phyloP scores from a whole-genome alignment of 2,888 invertebrate genomes.

The Elysia crispata region DNA sequence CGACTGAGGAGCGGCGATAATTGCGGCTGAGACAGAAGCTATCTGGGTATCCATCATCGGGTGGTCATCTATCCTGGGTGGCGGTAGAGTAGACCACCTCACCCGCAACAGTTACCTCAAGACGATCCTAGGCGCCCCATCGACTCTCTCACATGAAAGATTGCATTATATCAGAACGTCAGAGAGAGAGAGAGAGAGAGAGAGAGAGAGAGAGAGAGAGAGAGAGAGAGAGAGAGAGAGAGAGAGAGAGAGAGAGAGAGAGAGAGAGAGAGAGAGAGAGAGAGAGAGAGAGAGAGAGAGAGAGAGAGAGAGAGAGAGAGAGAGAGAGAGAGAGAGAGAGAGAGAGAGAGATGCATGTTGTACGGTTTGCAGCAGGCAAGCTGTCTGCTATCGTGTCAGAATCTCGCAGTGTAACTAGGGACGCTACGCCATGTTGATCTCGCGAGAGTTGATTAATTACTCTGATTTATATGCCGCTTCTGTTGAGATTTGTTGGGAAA shows the following conservation, averaged over 20 bases:
- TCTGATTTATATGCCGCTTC: too few relatives aligned
- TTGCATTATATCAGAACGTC: too few relatives aligned
- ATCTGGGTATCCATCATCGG: constrained; percentile 36
- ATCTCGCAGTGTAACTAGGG: too few relatives aligned
- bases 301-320: constrained; percentile 35
- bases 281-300: constrained; percentile 39
- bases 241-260: not conserved
- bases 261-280: constrained; percentile 25
- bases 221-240: too few relatives aligned
- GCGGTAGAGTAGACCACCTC: not conserved
- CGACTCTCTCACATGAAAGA: not conserved
- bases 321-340: constrained; percentile 9
- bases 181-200: too few relatives aligned
- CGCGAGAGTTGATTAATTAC: too few relatives aligned
- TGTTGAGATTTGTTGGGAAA: too few relatives aligned
- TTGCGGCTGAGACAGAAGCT: constrained; percentile 37
- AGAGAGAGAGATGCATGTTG: not conserved
- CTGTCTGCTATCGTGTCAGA: too few relatives aligned
- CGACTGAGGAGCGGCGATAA: constrained; percentile 5
- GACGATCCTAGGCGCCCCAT: not conserved
- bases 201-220: too few relatives aligned
- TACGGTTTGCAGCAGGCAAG: too few relatives aligned
- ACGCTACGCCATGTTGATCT: too few relatives aligned
- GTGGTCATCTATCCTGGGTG: constrained; percentile 31
- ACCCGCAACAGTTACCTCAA: not conserved